Base-by-base conservation (phyloP, 2,113 vertebrate genomes). In the Archilochus colubris region DNA sequence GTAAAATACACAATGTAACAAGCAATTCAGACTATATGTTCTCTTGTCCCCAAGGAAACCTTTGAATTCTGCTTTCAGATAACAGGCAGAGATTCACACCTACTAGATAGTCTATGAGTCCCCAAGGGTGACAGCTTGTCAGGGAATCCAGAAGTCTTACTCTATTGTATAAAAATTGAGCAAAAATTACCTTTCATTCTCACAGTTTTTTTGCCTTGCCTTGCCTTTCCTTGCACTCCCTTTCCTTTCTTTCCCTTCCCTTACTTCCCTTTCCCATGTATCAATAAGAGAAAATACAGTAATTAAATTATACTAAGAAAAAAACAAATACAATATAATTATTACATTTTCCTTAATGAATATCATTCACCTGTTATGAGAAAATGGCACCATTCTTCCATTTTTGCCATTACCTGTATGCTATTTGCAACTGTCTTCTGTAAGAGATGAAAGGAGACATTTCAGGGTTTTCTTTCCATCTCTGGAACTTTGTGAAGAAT, bases 31-130 rank as follows among this genome's bases (percentile, higher is more conserved):
- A 91, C 44, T 43, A 28, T 46, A 55, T 2, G 1, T 88, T 93
- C 23, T 92, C 63, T 80, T 87, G 23, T 94, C 33, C 62, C 40
- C 30, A 89, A 70, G 36, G 72, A 79, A 78, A 63, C 1, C 30
- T 92, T 73, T 92, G 57, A 95, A 86, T 89, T 73, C 27, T 76
- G 19, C 62, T 95, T 96, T 95, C 36, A 85, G 61, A 70, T 69
- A 95, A 93, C 11, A 89, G 63, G 53, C 27, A 88, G 31, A 92
- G 21, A 78, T 66, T 94, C 69, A 91, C 21, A 94, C 51, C 24
- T 93, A 54, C 55, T 88, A 70, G n/a, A 38, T 18, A 74, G 13
- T 75, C 67, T 88, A 8, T 66, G 36, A 31, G 38, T 84, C 59
- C 54, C 40, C 23, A 81, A 40, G 73, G 66, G 67, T 22, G 28